Conservation (phyloP, 1,140 invertebrate genomes). For the Plectus sambesii region DNA sequence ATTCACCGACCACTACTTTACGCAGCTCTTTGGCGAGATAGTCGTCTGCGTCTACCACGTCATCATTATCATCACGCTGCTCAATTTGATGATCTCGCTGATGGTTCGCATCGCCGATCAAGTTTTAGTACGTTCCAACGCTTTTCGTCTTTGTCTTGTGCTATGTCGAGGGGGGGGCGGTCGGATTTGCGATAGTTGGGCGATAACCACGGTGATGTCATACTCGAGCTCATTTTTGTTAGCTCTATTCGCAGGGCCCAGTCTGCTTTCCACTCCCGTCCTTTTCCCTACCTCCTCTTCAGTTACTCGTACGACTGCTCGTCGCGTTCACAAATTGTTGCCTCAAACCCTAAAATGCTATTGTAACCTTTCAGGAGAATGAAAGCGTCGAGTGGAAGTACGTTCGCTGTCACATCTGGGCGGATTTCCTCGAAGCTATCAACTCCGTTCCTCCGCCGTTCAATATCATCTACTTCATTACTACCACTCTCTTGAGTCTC, state of each 20-base stretch:
- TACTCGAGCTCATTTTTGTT: no score
- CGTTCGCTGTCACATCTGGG: slow-evolving; percentile 22
- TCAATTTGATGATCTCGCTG: slow-evolving; percentile 27
- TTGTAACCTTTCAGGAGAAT: slow-evolving; percentile 20
- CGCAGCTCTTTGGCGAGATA: slow-evolving; percentile 11
- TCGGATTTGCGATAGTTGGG: no score
- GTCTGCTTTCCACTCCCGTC: no score
- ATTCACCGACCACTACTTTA: slow-evolving; percentile 13
- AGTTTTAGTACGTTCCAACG: slow-evolving; percentile 19
- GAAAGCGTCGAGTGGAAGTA: slow-evolving; percentile 30
- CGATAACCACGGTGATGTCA: no score
- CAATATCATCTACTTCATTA: slow-evolving; percentile 16
- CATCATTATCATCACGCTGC: slow-evolving; percentile 22
- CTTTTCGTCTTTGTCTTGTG: no score
- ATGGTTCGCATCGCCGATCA: slow-evolving; percentile 20
- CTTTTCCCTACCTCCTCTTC: no score
- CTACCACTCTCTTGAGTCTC: neutral
- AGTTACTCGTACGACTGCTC: slow-evolving; percentile 1
- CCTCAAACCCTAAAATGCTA: no score
- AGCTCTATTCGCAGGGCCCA: no score
- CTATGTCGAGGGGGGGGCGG: no score
- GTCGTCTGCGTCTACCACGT: slow-evolving; percentile 21
- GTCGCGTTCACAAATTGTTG: slow-evolving; percentile 4
- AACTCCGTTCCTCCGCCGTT: slow-evolving; percentile 20
- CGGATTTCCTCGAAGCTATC: slow-evolving; percentile 16